Percentiles rank a stretch among this genome's conserved stretches.
These are phyloP conservation scores for Drosophila pallidifrons DNA, from an alignment of 1,140 invertebrate species.

Conservation along the genomic window DNA sequence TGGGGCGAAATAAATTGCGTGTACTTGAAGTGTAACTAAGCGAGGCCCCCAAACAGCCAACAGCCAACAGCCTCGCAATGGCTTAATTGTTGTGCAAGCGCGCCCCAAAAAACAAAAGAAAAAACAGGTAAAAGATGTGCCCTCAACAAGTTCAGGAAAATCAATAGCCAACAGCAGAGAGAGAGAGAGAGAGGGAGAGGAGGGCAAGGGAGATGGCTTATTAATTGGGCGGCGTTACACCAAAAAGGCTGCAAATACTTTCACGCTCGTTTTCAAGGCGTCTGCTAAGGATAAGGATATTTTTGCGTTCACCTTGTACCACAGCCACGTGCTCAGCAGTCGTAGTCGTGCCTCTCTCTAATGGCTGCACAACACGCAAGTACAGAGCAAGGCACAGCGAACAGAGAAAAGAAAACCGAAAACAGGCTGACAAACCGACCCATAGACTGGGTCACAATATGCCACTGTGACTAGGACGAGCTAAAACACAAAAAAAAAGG, in stretches of 20 bases:
- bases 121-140: conserved; percentile 5
- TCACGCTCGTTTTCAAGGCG: conserved; percentile 75
- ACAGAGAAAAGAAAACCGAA: too few relatives aligned
- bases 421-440: conserved; percentile 14
- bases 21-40: conserved; percentile 47
- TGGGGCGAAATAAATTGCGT: conserved; percentile 71
- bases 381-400: conserved; percentile 12
- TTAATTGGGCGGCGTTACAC: conserved; percentile 73
- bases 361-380: conserved; percentile 67
- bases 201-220: conserved; percentile 38
- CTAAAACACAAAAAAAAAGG: conserved; percentile 51
- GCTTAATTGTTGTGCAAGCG: conserved; percentile 69
- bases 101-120: conserved; percentile 16
- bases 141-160: conserved; percentile 73
- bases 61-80: conserved; percentile 40
- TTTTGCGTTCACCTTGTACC: conserved; percentile 46
- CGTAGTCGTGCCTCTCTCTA: conserved; percentile 52
- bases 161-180: conserved; percentile 56
- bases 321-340: conserved; percentile 46
- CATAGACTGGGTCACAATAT: conserved; percentile 9
- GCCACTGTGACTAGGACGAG: conserved; percentile 7
- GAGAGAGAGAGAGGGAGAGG: background rate
- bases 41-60: background rate
- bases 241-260: conserved; percentile 76
- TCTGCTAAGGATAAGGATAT: conserved; percentile 49